Percentiles rank a stretch among this genome's conserved stretches.
Evolutionary conservation across 2,113 vertebrate genomes (phyloP).

Genomic region (Nothocercus julius): DNA sequence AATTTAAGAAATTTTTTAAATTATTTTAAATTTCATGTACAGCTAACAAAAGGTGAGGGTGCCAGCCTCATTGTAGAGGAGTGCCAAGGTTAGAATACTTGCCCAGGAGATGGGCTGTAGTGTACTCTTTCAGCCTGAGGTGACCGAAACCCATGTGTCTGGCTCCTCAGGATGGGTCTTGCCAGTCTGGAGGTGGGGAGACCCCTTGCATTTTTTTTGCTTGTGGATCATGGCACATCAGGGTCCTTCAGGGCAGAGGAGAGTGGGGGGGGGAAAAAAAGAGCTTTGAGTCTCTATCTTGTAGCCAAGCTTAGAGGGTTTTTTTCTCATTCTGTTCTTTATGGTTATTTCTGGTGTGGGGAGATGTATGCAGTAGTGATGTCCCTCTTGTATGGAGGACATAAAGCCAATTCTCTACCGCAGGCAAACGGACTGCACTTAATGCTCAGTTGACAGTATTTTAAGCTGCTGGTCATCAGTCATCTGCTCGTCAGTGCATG

Average conservation of each 20-base stretch:
- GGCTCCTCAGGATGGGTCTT: background rate
- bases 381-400: background rate
- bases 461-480: background rate
- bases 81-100: rapidly evolving
- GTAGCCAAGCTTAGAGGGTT: background rate
- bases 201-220: background rate
- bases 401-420: background rate
- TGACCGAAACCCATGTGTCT: background rate
- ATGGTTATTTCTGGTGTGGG: background rate
- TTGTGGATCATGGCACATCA: background rate
- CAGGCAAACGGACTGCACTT: rapidly evolving
- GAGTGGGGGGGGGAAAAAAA: background rate
- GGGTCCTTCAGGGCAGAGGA: background rate
- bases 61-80: background rate
- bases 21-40: background rate
- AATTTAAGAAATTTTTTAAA: no score
- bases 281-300: background rate
- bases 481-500: background rate
- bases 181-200: background rate
- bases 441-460: background rate
- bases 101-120: background rate
- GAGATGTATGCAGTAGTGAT: background rate
- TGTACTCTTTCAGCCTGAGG: background rate
- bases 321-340: background rate
- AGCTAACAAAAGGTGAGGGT: background rate